Evolutionary conservation across 2,888 invertebrate species (phyloP).

Genomic region (Orthonevra nobilis): DNA sequence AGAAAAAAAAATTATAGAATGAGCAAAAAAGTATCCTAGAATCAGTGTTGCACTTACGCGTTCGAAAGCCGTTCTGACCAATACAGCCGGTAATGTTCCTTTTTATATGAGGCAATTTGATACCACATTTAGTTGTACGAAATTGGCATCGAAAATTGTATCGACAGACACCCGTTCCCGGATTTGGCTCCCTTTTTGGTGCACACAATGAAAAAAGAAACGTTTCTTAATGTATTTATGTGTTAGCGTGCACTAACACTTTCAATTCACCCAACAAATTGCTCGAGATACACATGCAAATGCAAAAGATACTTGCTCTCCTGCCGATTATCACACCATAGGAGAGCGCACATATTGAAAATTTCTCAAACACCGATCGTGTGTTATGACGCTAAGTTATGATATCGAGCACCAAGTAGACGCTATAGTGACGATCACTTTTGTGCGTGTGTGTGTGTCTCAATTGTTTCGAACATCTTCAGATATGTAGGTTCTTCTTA

Average conservation of each 20-base stretch:
- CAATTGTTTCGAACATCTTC: conserved; percentile 40
- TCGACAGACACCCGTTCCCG: conserved; percentile 74
- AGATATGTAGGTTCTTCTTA: conserved; percentile 31
- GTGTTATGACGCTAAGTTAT: no score
- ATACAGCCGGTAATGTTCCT: conserved; percentile 84
- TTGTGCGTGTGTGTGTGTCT: conserved; percentile 8
- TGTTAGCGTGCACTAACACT: conserved; percentile 49
- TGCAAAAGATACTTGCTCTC: conserved; percentile 53
- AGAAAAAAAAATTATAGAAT: conserved; percentile 51
- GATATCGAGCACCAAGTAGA: no score
- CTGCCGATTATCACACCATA: conserved; percentile 4
- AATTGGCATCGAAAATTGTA: conserved; percentile 72
- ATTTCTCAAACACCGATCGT: conserved; percentile 36
- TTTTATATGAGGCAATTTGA: conserved; percentile 81
- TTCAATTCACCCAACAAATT: conserved; percentile 18
- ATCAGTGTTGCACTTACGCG: conserved; percentile 88
- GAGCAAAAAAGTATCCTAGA: conserved; percentile 74
- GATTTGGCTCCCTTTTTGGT: conserved; percentile 78
- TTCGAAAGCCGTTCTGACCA: conserved; percentile 98
- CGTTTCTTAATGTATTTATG: conserved; percentile 35
- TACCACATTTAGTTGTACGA: conserved; percentile 77
- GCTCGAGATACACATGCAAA: conserved; percentile 19
- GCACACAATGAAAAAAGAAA: conserved; percentile 73
- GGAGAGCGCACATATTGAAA: not conserved
- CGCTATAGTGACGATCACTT: not conserved